Conservation (phyloP, 2,888 invertebrate species). For the Hesperia comma region DNA sequence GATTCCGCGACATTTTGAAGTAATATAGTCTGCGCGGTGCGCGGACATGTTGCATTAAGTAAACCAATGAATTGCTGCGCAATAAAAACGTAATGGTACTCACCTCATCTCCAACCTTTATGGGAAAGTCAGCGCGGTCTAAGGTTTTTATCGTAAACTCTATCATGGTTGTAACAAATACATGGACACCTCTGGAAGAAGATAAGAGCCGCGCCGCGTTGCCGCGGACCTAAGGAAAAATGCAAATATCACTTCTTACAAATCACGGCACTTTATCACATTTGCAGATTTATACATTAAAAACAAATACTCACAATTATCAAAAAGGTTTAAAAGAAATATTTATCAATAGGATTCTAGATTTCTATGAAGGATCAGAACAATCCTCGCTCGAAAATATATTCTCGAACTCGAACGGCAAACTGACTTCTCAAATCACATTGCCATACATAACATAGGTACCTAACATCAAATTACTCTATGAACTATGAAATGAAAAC, state of each 20-base stretch:
- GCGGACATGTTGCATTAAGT: slow-evolving; percentile 27
- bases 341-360: background rate
- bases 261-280: slow-evolving; percentile 11
- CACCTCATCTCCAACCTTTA: slow-evolving; percentile 93
- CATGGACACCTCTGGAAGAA: slow-evolving; percentile 17
- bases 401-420: no score
- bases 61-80: slow-evolving; percentile 25
- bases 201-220: background rate
- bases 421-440: no score
- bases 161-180: slow-evolving; percentile 82
- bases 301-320: slow-evolving; percentile 7
- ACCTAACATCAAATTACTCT: no score
- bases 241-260: background rate
- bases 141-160: slow-evolving; percentile 94
- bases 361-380: background rate
- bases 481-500: no score
- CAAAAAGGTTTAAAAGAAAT: background rate
- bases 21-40: background rate
- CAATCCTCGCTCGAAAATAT: background rate
- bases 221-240: slow-evolving; percentile 13
- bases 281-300: background rate
- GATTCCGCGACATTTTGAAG: slow-evolving; percentile 14
- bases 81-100: slow-evolving; percentile 63
- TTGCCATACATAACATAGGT: no score
- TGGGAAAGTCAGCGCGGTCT: slow-evolving; percentile 93